Evolutionary conservation across 2,888 invertebrate species (phyloP), one percentile per base, ranked within the genome.

Genomic region (Podotricha telesiphe): DNA sequence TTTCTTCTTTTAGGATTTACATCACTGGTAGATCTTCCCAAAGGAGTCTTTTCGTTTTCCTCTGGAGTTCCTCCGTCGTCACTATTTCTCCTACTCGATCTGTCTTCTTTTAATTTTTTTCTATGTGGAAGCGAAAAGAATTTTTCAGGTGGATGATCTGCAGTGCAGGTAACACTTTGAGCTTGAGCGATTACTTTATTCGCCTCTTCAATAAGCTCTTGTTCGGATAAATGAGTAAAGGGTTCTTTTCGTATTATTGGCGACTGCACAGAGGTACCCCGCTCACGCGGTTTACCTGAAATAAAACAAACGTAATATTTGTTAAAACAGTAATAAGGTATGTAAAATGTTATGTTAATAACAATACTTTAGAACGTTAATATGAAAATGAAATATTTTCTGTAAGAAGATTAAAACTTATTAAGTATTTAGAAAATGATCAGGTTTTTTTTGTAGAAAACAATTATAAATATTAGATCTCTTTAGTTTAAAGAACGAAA

Each of bases 161-260:
- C 93, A 51, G 93, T 94, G 83, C 96, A 96, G 68, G 94, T 95
- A 73, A 96, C 94, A 80, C 95, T 95, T 76, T 95, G 95, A 0
- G 95, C 96, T 85, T 97, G 96, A 28, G 95, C 94, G 63, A 96
- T 89, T 42, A 97, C 96, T 80, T 94, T 93, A 73, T 96, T 96
- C 40, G 96, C 96, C 91, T 97, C 97, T 80, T 96, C 94, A 59
- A 95, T 95, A 59, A 97, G 93, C 82, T 96, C 95, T 80, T 95
- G 94, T 81, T 95, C 95, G 68, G 96, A 95, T 48, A 95, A 91
- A 79, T 95, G 95, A 61, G 95, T 94, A 76, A 96, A 95, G 72
- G 95, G 94, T 78, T 93, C 92, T 75, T 88, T 91, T 77, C 93
- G 85, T 55, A 88, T 79, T 63, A 80, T 75, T 28, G 86, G 80